A percentile compares a stretch with the other conserved stretches of the same genome.
phyloP scores from a whole-genome alignment of 1,140 invertebrate species.

The Bombus superbus region DNA sequence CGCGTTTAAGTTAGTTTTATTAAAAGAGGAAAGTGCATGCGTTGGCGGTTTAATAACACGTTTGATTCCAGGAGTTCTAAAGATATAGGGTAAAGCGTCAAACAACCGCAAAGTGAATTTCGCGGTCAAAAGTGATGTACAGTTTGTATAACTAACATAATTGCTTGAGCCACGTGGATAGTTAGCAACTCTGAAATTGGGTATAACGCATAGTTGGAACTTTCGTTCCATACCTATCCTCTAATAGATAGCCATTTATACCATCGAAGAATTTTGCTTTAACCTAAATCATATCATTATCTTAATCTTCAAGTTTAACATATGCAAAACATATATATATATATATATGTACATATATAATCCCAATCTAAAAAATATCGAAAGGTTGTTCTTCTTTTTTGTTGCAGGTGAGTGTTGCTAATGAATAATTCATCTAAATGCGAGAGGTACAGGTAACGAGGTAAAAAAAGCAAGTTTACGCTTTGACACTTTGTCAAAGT shows the following conservation, averaged over 20 bases:
- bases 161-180: constrained; percentile 8
- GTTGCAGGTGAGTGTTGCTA: constrained; percentile 12
- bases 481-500: neutral
- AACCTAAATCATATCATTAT: neutral
- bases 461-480: neutral
- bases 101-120: constrained; percentile 26
- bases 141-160: constrained; percentile 22
- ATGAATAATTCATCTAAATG: neutral
- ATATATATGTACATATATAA: neutral
- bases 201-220: constrained; percentile 5
- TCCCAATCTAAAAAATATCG: neutral
- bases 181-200: neutral
- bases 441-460: neutral
- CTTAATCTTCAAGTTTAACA: neutral
- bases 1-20: neutral
- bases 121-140: constrained; percentile 15
- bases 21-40: neutral
- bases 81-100: neutral
- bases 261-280: neutral
- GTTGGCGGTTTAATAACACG: constrained; percentile 4
- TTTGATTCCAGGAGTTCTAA: neutral
- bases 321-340: neutral
- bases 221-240: neutral
- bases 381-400: neutral
- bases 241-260: neutral